Base-by-base conservation (phyloP, 2,888 invertebrate species). In the Taenaris catops region DNA sequence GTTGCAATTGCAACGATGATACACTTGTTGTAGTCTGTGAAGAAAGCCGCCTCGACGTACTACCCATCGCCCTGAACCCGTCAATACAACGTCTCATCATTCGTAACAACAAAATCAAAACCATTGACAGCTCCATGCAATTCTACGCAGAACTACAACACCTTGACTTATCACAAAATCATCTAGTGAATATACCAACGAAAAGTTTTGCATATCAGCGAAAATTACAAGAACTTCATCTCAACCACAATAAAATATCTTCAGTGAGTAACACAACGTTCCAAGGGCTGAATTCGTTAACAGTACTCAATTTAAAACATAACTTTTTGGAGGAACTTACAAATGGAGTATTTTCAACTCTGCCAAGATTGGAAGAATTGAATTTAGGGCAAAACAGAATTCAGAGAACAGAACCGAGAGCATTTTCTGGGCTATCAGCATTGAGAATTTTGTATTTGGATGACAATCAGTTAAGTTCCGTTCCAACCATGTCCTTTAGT, bases 31-130 rank as follows among this genome's bases (percentile, higher is more conserved):
- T 96, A 27, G 92, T 92, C 50, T 97, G 96, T 78, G 92, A 94
- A 54, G 93, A 92, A 63, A 95, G 95, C 62, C 93, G 93, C 51
- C 88, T 97, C 42, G 96, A 96, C 79, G 95, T 96, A 34, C 90
- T 97, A 43, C 96, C 96, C 42, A 96, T 96, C 58, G 94, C 96
- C 1, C 87, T 97, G 46, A 97, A 97, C 81, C 97, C 97, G 20
- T 94, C 94, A 56, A 95, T 96, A 46, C 94, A 94, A 65, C 89
- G 95, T 34, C 90, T 96, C 56, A 93, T 95, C 52, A 90, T 96
- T 44, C 91, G 93, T 57, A 94, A 93, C 71, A 96, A 96, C 72
- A 92, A 93, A 59, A 95, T 96, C 58, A 95, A 94, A 70, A 94
- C 94, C 7, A 94, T 96, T 49, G 96, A 96, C 72, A 94, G 94